Evolutionary conservation across 2,888 invertebrate species (phyloP).

Genomic region (Lutraria lutraria): DNA sequence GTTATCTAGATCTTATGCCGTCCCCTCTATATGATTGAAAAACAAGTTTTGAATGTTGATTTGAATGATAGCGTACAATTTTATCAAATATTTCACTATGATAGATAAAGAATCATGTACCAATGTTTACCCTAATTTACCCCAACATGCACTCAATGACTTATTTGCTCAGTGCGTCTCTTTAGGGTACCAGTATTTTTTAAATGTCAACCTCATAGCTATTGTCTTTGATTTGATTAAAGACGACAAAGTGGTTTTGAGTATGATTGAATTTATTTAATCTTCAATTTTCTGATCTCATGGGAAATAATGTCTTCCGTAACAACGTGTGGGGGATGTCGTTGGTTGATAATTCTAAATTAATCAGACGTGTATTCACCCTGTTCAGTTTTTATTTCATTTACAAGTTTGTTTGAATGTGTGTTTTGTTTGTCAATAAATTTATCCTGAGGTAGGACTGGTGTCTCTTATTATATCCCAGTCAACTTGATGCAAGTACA

Average conservation of each 20-base stretch:
- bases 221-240: slow-evolving; percentile 15
- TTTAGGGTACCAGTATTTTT: background rate
- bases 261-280: slow-evolving; percentile 22
- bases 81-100: too few relatives aligned
- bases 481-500: too few relatives aligned
- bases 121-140: too few relatives aligned
- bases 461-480: too few relatives aligned
- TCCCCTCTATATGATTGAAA: too few relatives aligned
- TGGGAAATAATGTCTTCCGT: background rate
- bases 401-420: background rate
- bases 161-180: background rate
- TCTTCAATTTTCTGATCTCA: background rate
- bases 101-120: too few relatives aligned
- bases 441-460: too few relatives aligned
- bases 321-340: background rate
- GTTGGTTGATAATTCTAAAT: slow-evolving; percentile 2
- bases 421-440: background rate
- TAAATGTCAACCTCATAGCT: background rate
- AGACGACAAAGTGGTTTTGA: background rate
- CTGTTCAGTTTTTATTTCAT: background rate
- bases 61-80: too few relatives aligned
- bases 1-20: too few relatives aligned
- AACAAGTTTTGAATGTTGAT: too few relatives aligned
- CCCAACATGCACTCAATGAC: too few relatives aligned
- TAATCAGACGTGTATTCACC: background rate